Percentiles rank a stretch among this genome's conserved stretches.
Evolutionary conservation across 1,140 invertebrate species (phyloP).

Genomic region (Danaus plexippus): DNA sequence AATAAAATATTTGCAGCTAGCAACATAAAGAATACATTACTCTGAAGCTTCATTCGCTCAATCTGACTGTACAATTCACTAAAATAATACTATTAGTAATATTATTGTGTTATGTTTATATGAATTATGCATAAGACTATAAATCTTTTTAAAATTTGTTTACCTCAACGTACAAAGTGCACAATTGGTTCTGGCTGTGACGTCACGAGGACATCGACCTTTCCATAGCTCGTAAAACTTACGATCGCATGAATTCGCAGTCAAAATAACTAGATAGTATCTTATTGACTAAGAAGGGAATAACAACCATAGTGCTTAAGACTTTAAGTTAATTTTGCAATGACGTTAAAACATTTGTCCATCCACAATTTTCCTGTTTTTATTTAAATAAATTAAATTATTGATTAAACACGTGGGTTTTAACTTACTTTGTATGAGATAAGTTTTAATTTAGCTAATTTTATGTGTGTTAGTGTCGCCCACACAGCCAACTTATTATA

Average conservation of each 20-base stretch:
- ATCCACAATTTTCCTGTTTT: background rate
- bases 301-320: slow-evolving; percentile 24
- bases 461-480: slow-evolving; percentile 11
- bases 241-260: slow-evolving; percentile 52
- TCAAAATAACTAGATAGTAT: slow-evolving; percentile 49
- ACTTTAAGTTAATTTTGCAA: slow-evolving; percentile 14
- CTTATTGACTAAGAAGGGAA: slow-evolving; percentile 13
- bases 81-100: no score
- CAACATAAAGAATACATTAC: no score
- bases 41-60: no score
- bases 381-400: slow-evolving; percentile 3
- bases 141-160: no score
- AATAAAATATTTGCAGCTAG: no score
- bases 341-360: no score
- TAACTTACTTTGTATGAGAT: slow-evolving; percentile 7
- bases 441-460: no score
- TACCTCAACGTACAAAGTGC: no score
- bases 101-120: no score
- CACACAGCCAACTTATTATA: slow-evolving; percentile 18
- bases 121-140: no score
- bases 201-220: slow-evolving; percentile 52
- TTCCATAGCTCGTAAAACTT: slow-evolving; percentile 47
- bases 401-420: background rate
- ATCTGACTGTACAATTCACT: no score
- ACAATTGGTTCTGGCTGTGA: slow-evolving; percentile 21